Base-by-base conservation (phyloP, 2,113 vertebrate species). In the Salminus brasiliensis region DNA sequence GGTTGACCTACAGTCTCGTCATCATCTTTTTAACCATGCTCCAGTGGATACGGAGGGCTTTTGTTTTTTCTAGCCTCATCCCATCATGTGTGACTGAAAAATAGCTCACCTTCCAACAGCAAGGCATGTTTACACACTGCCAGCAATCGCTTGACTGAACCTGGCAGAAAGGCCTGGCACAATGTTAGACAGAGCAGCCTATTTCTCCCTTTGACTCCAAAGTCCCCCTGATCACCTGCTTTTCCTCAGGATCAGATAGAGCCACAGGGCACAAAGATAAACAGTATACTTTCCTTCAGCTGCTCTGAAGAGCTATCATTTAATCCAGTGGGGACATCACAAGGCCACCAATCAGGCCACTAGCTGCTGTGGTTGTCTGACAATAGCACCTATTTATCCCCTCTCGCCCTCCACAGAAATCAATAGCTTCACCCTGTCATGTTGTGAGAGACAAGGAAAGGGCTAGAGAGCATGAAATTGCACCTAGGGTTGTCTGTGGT, bases 381-480 rank as follows among this genome's bases (percentile, higher is more conserved):
- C 67, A 62, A 71, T 71, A 62, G 69, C 25, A 23, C 39, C 69
- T 65, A 72, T 72, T 39, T 30, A 72, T 79, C 76, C 32, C 81
- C 74, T 77, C 74, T 70, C 25, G 23, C 81, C 83, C 53, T 84
- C 57, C 60, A 60, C 73, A 68, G 72, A 72, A 91, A 92, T 90
- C 87, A 87, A 87, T 86, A 89, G 63, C 84, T 27, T 74, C 80
- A 79, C 65, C 84, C 78, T 88, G 72, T 75, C 89, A 85, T 88
- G 75, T 82, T 83, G 80, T 84, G 78, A 89, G 76, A 65, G 78
- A 65, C 67, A 76, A 43, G 88, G 72, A 86, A 90, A 91, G 85
- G 81, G 36, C 86, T 88, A 78, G 57, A 88, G 88, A 86, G 90
- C 85, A 88, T 89, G 75, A 90, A 91, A 93, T 86, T 83, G 84